Percentiles rank a stretch among this genome's conserved stretches.
These are phyloP conservation scores for Hirtodrosophila duncani DNA, from an alignment of 2,888 invertebrate species.

Conservation along the genomic window DNA sequence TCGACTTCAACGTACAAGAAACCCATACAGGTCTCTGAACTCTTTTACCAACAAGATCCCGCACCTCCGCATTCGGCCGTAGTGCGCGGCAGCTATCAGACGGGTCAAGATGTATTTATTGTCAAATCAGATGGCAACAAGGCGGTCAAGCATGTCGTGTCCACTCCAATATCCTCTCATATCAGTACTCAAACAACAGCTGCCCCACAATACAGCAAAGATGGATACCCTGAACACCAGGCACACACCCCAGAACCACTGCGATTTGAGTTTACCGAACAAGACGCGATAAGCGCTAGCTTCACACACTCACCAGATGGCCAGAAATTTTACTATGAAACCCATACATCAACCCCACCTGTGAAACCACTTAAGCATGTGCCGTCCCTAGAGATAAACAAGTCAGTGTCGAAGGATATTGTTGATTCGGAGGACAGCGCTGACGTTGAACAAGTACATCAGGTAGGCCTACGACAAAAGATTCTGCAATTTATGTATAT, in stretches of 20 bases:
- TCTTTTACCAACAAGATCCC: constrained; percentile 64
- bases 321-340: constrained; percentile 47
- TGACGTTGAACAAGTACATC: constrained; percentile 56
- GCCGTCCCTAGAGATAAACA: constrained; percentile 17
- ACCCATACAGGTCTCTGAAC: constrained; percentile 50
- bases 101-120: constrained; percentile 70
- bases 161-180: constrained; percentile 45
- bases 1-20: constrained; percentile 44
- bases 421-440: constrained; percentile 66
- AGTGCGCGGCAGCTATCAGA: constrained; percentile 72
- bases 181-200: constrained; percentile 37
- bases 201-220: constrained; percentile 35
- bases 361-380: constrained; percentile 20
- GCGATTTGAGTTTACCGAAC: constrained; percentile 76
- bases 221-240: constrained; percentile 39
- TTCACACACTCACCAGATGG: constrained; percentile 70
- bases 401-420: constrained; percentile 34
- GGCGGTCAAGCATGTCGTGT: constrained; percentile 66
- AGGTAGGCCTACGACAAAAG: too few species aligned
- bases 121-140: constrained; percentile 75
- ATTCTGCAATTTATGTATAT: too few species aligned
- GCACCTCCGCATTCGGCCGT: constrained; percentile 51
- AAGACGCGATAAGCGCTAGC: constrained; percentile 72
- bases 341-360: constrained; percentile 35
- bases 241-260: constrained; percentile 68